Evolutionary conservation across 1,140 invertebrate genomes (phyloP), one percentile per base, ranked within the genome.

Genomic region (Lepidurus apus): DNA sequence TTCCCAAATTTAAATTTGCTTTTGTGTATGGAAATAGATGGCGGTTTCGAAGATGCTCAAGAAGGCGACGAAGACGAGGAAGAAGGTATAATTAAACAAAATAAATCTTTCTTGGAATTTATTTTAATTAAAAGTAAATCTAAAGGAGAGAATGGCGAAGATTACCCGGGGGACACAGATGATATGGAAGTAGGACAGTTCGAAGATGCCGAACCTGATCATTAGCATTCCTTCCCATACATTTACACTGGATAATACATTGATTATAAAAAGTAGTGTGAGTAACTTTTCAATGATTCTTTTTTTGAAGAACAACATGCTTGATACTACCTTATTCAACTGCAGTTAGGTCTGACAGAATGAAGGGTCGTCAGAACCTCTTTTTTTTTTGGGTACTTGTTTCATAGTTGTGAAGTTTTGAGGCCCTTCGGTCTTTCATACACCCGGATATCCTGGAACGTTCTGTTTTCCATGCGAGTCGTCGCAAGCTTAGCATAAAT

Each of bases 141-240:
- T 80, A 82, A 83, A 85, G 78, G 85, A 85, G 78, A 84, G 84
- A 10, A 83, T 82, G 42, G 84, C 43, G 43, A 43, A 78, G 43
- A 78, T 73, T 7, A 86, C 45, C 78, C 74, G 17, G 85, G 86
- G 53, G 86, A 87, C 82, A 82, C 83, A 53, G 87, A 88, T 85
- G 85, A 87, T 42, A 81, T 87, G 79, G 88, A 89, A 79, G 84
- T 84, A 43, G 87, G 86, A 74, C 87, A 88, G 82, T 89, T 89
- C 82, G 87, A 88, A 84, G 88, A 89, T 82, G 88, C 88, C 47
- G 88, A 87, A 45, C 78, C 78, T 26, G 78, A 79, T 24, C 78
- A 79, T 75, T 79, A 74, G 75, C 65, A 65, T 65, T 65, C 53
- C 53, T 65, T 65, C n/a, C 21, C 53, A 65, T 65, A 65, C 8